Evolutionary conservation across 2,888 invertebrate species (phyloP).

Genomic region (Troglohyphantes excavatus): DNA sequence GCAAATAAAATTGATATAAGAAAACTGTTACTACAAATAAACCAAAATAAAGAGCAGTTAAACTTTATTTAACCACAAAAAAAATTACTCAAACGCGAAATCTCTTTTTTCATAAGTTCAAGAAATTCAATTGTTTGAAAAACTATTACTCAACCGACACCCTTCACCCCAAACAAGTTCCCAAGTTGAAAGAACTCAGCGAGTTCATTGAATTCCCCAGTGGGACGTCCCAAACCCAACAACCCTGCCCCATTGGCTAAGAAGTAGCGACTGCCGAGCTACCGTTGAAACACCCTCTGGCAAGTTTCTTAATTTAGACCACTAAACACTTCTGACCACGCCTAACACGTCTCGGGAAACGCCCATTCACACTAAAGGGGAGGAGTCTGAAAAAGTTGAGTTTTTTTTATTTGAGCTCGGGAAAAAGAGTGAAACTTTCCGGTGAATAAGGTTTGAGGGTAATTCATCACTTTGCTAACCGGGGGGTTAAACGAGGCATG

Average conservation of each 20-base stretch:
- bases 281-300: slow-evolving; percentile 50
- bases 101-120: not conserved
- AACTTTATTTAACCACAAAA: too few relatives aligned
- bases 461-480: not conserved
- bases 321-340: slow-evolving; percentile 68
- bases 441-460: not conserved
- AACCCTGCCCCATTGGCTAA: slow-evolving; percentile 34
- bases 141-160: not conserved
- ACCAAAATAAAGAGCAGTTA: too few relatives aligned
- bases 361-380: slow-evolving; percentile 60
- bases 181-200: slow-evolving; percentile 60
- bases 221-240: slow-evolving; percentile 58
- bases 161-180: slow-evolving; percentile 40
- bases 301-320: slow-evolving; percentile 57
- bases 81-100: too few relatives aligned
- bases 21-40: too few relatives aligned
- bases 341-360: slow-evolving; percentile 53
- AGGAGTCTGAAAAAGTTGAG: slow-evolving; percentile 27
- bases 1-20: too few relatives aligned
- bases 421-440: slow-evolving; percentile 28
- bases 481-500: not conserved
- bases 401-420: not conserved
- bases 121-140: not conserved
- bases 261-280: slow-evolving; percentile 38
- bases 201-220: slow-evolving; percentile 33